phyloP scores from a whole-genome alignment of 2,797 vertebrate species.

The Enteromius thamalakanensis region DNA sequence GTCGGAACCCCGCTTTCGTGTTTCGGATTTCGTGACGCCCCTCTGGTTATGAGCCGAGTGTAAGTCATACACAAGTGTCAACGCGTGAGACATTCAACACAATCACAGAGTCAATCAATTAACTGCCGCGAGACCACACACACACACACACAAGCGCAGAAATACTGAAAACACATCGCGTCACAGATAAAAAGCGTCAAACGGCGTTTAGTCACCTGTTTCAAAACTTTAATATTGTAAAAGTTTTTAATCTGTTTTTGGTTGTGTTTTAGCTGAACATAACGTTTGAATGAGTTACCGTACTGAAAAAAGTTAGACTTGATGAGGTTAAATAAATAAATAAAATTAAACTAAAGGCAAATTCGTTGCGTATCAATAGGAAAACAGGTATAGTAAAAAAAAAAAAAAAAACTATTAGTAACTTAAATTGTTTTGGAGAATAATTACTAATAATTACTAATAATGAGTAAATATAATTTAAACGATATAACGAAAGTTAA shows the following conservation, averaged over 20 bases:
- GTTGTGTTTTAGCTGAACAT: background rate
- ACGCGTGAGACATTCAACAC: conserved; percentile 51
- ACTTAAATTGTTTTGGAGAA: background rate
- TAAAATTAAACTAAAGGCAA: background rate
- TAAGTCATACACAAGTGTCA: conserved; percentile 52
- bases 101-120: conserved; percentile 67
- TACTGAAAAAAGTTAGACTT: background rate
- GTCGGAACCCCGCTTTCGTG: conserved; percentile 33
- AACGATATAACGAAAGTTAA: background rate
- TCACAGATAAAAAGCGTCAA: background rate
- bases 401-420: background rate
- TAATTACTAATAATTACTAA: background rate
- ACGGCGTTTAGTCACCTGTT: background rate
- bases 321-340: background rate
- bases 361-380: background rate
- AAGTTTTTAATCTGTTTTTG: background rate
- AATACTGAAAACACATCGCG: background rate
- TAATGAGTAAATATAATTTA: too few relatives aligned
- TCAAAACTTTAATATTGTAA: background rate
- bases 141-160: conserved; percentile 24
- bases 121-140: conserved; percentile 65
- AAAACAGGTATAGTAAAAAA: background rate
- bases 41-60: conserved; percentile 57
- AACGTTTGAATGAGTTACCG: background rate
- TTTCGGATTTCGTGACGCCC: conserved; percentile 56